Evolutionary conservation across 2,113 vertebrate genomes (phyloP), one percentile per base, ranked within the genome.

Genomic region (Coturnix japonica): DNA sequence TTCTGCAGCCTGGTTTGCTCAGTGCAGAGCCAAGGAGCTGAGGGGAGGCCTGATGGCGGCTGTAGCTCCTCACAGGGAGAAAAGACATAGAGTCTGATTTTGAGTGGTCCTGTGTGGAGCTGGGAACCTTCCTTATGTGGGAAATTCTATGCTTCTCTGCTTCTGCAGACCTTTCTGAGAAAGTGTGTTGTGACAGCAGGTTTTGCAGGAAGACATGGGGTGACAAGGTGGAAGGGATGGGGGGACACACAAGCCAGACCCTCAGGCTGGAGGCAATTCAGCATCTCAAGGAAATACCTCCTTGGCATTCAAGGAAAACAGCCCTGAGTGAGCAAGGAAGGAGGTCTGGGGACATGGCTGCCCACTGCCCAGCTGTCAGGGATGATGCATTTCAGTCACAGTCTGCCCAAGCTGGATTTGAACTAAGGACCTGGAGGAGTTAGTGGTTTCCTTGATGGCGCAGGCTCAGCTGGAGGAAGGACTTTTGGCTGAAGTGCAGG

Each of bases 401-500:
- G 67, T 61, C 84, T 53, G 71, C 47, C 51, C 87, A 44, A 81
- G 72, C 88, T 85, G 71, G 56, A 33, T 65, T 67, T 70, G 54
- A 95, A 66, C 85, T 91, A 46, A 75, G 84, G 80, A 87, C 74
- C 64, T 91, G 66, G 70, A 93, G 88, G 47, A 95, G 56, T 85
- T 56, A 57, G 93, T 91, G 91, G 91, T 87, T 96, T 92, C 81
- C 89, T 83, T 91, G 87, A 71, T 92, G 93, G 86, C 3, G 1
- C 67, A 77, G 72, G 53, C 84, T 85, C 93, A 78, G 90, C 87
- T 92, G 81, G 89, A 83, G 30, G 72, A 94, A 96, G 76, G 82
- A 79, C 41, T 57, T 91, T 91, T 95, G 90, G 94, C 94, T 82
- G 81, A 77, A 89, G 43, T 21, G 41, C 84, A 89, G 91, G 92